phyloP scores from a whole-genome alignment of 2,113 vertebrate species.

The Ondatra zibethicus region DNA sequence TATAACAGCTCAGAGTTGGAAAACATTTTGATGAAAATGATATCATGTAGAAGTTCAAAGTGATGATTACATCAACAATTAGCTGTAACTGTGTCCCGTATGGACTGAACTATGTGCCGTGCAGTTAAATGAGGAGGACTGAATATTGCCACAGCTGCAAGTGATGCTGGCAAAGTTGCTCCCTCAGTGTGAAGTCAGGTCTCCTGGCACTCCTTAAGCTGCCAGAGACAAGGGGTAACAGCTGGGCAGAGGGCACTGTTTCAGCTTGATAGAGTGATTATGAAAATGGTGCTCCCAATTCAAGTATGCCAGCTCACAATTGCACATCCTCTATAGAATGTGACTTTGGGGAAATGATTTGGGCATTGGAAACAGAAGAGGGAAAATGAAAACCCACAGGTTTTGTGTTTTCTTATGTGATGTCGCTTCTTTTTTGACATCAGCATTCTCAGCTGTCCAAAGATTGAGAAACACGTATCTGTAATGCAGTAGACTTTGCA shows the following conservation, averaged over 20 bases:
- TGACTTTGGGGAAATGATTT: background rate
- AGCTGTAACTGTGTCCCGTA: background rate
- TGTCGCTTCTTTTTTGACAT: background rate
- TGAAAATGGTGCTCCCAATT: background rate
- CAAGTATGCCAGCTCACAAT: background rate
- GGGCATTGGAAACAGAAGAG: background rate
- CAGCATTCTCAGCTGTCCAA: background rate
- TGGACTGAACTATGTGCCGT: background rate
- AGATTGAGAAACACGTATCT: constrained; percentile 3
- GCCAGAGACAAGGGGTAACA: background rate
- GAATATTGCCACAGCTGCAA: background rate
- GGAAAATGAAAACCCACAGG: background rate
- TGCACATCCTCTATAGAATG: background rate
- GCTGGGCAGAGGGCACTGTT: background rate
- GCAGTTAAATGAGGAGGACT: background rate
- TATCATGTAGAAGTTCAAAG: background rate
- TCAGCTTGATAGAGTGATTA: background rate
- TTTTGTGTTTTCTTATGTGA: background rate
- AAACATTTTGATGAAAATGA: constrained; percentile 59
- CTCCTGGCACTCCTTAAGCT: background rate
- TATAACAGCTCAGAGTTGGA: background rate
- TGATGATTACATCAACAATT: background rate
- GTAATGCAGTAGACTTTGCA: background rate
- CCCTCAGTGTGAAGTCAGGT: background rate
- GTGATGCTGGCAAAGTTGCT: background rate